Evolutionary conservation across 2,797 vertebrate genomes (phyloP).

Genomic region (Syngnathus rostellatus): DNA sequence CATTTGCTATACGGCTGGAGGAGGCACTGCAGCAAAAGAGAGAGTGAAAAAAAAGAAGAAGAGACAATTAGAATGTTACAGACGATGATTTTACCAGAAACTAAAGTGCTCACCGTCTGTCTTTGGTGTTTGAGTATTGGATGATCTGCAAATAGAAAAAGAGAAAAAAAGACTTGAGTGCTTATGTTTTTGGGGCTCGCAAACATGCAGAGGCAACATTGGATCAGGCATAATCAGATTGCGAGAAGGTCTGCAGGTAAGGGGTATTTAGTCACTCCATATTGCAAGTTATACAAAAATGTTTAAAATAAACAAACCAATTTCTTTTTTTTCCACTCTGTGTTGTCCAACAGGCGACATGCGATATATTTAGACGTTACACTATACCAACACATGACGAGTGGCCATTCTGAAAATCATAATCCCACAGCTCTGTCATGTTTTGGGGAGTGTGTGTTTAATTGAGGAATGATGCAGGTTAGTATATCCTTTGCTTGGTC

Average conservation of each 20-base stretch:
- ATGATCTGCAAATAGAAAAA: slow-evolving; percentile 52
- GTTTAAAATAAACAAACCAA: background rate
- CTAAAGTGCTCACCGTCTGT: slow-evolving; percentile 60
- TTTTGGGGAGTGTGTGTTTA: slow-evolving; percentile 44
- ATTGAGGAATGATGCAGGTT: slow-evolving; percentile 12
- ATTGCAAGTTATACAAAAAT: background rate
- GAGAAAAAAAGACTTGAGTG: background rate
- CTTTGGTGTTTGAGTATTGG: slow-evolving; percentile 61
- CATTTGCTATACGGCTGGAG: slow-evolving; percentile 64
- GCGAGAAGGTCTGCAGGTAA: slow-evolving; percentile 9
- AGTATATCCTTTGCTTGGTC: slow-evolving; percentile 10
- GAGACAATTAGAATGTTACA: background rate
- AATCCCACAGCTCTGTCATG: slow-evolving; percentile 20
- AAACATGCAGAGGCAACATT: slow-evolving; percentile 5
- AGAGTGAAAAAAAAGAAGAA: slow-evolving; percentile 10
- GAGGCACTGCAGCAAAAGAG: slow-evolving; percentile 54
- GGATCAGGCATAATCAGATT: slow-evolving; percentile 2
- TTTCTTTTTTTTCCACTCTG: slow-evolving; percentile 16
- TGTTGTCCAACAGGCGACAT: slow-evolving; percentile 46
- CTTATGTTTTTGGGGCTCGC: background rate
- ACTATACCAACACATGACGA: slow-evolving; percentile 46
- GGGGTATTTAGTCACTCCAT: background rate
- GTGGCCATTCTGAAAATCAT: background rate
- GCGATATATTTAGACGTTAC: slow-evolving; percentile 33
- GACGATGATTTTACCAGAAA: background rate